A percentile compares a stretch with the other conserved stretches of the same genome.
Evolutionary conservation across 2,797 vertebrate species (phyloP).

Genomic region (Chromobotia macracanthus): DNA sequence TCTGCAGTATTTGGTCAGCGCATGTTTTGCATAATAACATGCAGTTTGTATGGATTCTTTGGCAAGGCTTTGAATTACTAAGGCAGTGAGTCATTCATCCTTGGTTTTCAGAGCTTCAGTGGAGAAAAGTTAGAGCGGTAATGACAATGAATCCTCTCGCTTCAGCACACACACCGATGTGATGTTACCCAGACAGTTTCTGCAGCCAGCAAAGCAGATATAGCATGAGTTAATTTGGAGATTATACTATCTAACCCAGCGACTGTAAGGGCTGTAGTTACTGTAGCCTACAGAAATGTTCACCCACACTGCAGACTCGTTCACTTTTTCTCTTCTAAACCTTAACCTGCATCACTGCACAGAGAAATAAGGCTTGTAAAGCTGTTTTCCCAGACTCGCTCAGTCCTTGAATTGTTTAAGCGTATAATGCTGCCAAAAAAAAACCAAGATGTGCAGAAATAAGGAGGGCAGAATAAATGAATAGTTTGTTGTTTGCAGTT

Average conservation of each 20-base stretch:
- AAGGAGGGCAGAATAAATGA: neutral
- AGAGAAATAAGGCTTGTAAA: constrained; percentile 26
- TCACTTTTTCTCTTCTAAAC: too few species aligned
- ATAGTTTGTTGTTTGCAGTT: constrained; percentile 11
- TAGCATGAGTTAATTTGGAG: constrained; percentile 38
- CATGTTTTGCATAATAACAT: constrained; percentile 52
- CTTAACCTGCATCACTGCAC: constrained; percentile 20
- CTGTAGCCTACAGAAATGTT: constrained; percentile 37
- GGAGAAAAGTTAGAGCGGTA: constrained; percentile 35
- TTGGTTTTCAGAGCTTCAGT: constrained; percentile 34
- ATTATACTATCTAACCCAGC: constrained; percentile 39
- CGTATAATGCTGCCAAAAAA: neutral
- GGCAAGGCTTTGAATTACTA: constrained; percentile 31
- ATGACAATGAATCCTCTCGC: constrained; percentile 11
- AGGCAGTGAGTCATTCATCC: constrained; percentile 43
- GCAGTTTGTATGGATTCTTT: constrained; percentile 31
- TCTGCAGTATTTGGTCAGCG: constrained; percentile 4
- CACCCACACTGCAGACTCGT: constrained; percentile 31
- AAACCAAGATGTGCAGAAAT: neutral
- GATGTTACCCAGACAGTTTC: constrained; percentile 8
- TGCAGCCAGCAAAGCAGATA: constrained; percentile 21
- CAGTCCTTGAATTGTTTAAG: neutral
- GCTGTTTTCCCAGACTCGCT: constrained; percentile 24
- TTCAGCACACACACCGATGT: constrained; percentile 23
- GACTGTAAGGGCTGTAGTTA: constrained; percentile 36